Base-by-base conservation (phyloP, 2,797 vertebrate genomes). In the Gouania willdenowi region DNA sequence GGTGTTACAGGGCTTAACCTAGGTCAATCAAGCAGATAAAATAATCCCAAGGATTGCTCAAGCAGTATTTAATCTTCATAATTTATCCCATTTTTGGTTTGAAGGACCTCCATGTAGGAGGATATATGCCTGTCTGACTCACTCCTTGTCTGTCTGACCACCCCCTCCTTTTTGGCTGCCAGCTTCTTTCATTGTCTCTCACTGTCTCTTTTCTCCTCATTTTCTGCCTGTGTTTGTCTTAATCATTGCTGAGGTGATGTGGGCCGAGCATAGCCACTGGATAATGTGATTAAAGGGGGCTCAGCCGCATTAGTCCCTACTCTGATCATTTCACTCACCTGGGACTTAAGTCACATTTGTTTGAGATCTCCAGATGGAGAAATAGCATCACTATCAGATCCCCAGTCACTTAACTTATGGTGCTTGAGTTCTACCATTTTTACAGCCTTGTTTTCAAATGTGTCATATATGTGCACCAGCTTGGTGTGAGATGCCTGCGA, bases 121-220 rank as follows among this genome's bases (percentile, higher is more conserved):
- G 74, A 70, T 68, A 60, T 79, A 48, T 75, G 56, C 53, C 51
- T 50, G 52, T 75, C 71, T 82, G 76, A 80, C 71, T 82, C 76
- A 82, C 62, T 74, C 57, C 68, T 48, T 52, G 75, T 82, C 77
- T 76, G 81, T 72, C 81, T 84, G 79, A 84, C 72, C 77, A 75
- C 77, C 79, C 71, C 77, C 72, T 80, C 71, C 61, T 71, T 59
- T 16, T 8, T 51, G 46, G 59, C 60, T 64, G 66, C 73, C 62
- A 56, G 57, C 48, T 25, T n/a, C 68, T 69, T 58, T 67, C 52
- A 61, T 61, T 61, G 58, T 79, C 66, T 71, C 58, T 66, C 37
- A 2, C 51, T 16, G 37, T 59, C 34, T 55, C 35, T 47, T n/a
- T 36, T 55, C 60, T 66, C 55, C 46, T 66, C 39, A 41, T 76